phyloP scores from a whole-genome alignment of 2,113 vertebrate species.

The Illadopsis cleaveri region DNA sequence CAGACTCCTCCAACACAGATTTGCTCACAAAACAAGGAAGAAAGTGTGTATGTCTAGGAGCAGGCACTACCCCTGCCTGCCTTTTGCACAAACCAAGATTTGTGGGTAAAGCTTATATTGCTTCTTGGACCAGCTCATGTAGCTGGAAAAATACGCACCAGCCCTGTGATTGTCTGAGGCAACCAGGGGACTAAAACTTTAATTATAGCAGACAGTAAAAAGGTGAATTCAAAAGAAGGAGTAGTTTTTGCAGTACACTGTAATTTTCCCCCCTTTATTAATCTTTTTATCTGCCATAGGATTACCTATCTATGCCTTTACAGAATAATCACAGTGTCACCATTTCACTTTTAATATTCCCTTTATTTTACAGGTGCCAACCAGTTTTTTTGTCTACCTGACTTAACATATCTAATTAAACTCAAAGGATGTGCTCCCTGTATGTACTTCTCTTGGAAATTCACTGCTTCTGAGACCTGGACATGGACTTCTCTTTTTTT shows the following conservation, averaged over 20 bases:
- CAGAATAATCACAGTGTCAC: neutral
- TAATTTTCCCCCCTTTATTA: slow-evolving; percentile 33
- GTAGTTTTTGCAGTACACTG: neutral
- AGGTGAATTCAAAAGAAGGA: neutral
- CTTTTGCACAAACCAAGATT: neutral
- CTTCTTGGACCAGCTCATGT: neutral
- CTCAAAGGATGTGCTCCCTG: neutral
- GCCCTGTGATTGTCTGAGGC: neutral
- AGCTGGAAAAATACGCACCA: neutral
- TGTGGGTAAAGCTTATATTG: neutral
- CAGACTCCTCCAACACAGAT: accelerated
- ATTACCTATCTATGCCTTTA: neutral
- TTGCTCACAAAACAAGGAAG: neutral
- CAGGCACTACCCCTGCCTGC: neutral
- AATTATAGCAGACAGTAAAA: slow-evolving; percentile 2
- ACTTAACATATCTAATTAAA: neutral
- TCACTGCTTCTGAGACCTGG: neutral
- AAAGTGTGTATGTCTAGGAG: neutral
- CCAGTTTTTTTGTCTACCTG: neutral
- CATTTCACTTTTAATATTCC: neutral
- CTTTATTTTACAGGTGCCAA: neutral
- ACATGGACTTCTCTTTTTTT: neutral
- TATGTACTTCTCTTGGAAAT: too few species aligned
- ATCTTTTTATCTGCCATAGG: neutral
- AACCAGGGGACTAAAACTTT: neutral